Base-by-base conservation (phyloP, 2,113 vertebrate genomes). In the Drymodes brunneopygia region DNA sequence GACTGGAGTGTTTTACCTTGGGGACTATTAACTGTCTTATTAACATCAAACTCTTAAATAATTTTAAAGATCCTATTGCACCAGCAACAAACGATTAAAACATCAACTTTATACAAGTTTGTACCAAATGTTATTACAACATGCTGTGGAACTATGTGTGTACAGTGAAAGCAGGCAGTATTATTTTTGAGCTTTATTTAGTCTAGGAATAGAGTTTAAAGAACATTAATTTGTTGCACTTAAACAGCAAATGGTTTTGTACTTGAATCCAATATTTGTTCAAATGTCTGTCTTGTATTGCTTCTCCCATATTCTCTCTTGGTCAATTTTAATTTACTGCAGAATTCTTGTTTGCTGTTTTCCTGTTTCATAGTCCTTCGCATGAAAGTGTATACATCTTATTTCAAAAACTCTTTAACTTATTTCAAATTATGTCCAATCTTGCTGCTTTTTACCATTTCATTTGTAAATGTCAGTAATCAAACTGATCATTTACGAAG, bases 31-130 rank as follows among this genome's bases (percentile, higher is more conserved):
- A 65, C 72, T 31, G 24, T 91, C 80, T 96, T 88, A 48, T 44
- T 94, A 77, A 51, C 38, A 86, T 66, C 80, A 70, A 91, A 60
- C 25, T 60, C 36, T 79, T 80, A 36, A 38, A 91, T 69, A 74
- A 79, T 95, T 94, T 94, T 91, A 77, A 96, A 97, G 82, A 74
- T 94, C 83, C 88, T 95, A 92, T 16, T 61, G 86, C 94, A 97
- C 95, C 96, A 98, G 97, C 97, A 96, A 74, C 1, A 5, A 83
- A 82, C 91, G 50, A 95, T 79, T 86, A 73, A 89, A 95, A 92
- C 79, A 97, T 57, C 87, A 75, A 91, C 86, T 98, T 98, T 90
- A 86, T 70, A 92, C 51, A 88, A 47, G 64, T 97, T 97, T 96
- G 71, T 95, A 97, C 81, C 57, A 96, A 85, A 91, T 77, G 45